Evolutionary conservation across 2,888 invertebrate species (phyloP).

Genomic region (Autographa pulchrina): DNA sequence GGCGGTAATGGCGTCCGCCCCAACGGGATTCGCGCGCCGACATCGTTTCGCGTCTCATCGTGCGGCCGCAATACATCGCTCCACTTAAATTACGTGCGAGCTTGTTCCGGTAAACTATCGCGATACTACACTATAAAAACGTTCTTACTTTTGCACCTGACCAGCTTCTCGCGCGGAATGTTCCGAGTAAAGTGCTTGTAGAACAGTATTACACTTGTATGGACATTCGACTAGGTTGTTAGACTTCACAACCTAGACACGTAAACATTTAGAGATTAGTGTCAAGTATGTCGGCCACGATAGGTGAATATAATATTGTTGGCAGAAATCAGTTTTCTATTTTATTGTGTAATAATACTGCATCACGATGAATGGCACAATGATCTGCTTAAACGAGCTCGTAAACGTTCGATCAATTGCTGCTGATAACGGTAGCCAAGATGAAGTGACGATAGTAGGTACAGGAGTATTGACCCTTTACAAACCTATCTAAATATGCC

Average conservation of each 20-base stretch:
- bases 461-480: slow-evolving; percentile 63
- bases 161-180: slow-evolving; percentile 44
- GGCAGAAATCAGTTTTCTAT: slow-evolving; percentile 67
- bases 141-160: slow-evolving; percentile 62
- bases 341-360: slow-evolving; percentile 62
- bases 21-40: slow-evolving; percentile 86
- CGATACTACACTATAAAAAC: slow-evolving; percentile 74
- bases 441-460: slow-evolving; percentile 63
- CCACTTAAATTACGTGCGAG: slow-evolving; percentile 85
- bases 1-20: slow-evolving; percentile 87
- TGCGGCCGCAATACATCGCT: slow-evolving; percentile 87
- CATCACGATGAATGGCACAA: slow-evolving; percentile 72
- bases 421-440: slow-evolving; percentile 73
- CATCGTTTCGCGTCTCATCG: slow-evolving; percentile 87
- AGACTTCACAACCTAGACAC: slow-evolving; percentile 37
- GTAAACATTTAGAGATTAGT: slow-evolving; percentile 53
- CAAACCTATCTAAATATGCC: slow-evolving; percentile 47
- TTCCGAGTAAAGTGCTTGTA: slow-evolving; percentile 47
- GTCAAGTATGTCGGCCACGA: slow-evolving; percentile 53
- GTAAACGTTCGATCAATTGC: slow-evolving; percentile 73
- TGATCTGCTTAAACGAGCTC: slow-evolving; percentile 71
- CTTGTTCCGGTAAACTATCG: slow-evolving; percentile 84
- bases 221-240: slow-evolving; percentile 46
- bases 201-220: slow-evolving; percentile 49
- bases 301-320: slow-evolving; percentile 60